Evolutionary conservation across 2,888 invertebrate species (phyloP).

Genomic region (Steinernema carpocapsae): DNA sequence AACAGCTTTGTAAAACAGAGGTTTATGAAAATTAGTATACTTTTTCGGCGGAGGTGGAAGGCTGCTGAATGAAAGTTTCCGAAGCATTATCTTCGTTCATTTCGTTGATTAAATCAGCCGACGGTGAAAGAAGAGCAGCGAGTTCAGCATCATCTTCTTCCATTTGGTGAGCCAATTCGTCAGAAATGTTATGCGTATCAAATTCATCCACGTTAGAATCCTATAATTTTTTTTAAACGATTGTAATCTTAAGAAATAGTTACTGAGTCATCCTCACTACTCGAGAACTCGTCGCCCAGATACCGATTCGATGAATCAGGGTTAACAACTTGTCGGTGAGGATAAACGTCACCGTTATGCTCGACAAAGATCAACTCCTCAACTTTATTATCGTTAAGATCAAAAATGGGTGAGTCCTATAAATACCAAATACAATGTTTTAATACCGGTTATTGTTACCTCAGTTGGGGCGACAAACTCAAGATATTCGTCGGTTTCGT

Average conservation of each 20-base stretch:
- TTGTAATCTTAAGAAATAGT: background rate
- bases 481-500: background rate
- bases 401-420: background rate
- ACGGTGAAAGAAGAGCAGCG: background rate
- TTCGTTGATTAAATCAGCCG: too few relatives aligned
- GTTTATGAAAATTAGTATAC: background rate
- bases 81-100: background rate
- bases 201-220: background rate
- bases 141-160: background rate
- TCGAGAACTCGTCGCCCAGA: background rate
- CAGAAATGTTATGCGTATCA: background rate
- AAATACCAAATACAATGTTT: background rate
- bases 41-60: background rate
- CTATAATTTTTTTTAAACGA: background rate
- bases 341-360: background rate
- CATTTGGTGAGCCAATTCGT: background rate
- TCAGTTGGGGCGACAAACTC: background rate
- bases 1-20: background rate
- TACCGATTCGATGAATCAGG: background rate
- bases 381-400: background rate
- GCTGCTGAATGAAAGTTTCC: background rate
- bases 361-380: background rate
- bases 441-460: background rate
- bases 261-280: background rate
- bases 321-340: background rate